Base-by-base conservation (phyloP, 2,113 vertebrate species). In the Emydocephalus ijimae region DNA sequence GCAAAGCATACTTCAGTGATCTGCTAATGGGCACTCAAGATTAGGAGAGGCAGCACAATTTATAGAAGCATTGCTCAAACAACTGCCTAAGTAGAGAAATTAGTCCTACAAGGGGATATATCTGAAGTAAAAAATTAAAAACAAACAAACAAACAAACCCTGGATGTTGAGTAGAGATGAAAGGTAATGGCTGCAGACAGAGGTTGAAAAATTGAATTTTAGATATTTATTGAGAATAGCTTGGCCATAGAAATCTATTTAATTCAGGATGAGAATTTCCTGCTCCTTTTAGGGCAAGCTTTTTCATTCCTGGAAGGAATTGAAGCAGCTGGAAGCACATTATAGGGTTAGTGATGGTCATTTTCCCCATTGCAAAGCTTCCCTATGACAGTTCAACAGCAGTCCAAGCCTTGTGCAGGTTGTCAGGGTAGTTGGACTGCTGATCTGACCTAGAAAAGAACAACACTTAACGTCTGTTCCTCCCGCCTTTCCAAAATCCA, bases 271-370 rank as follows among this genome's bases (percentile, higher is more conserved):
- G 0, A 20, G 92, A 48, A 0, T 0, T 0, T 6, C 24, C 18
- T 52, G 59, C 54, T 48, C 23, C 50, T 20, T 29, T n/a, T 39
- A 57, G 18, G 88, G 88, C 10, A 1, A 10, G 54, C 50, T 29
- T 81, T 48, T 11, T 45, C 39, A 74, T 11, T 29, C 2, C 48
- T 15, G 57, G n/a, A 55, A 93, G 87, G 45, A 89, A 74, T 54
- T 87, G 85, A 86, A 54, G n/a, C 48, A 57, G 24, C 0, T 69
- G 0, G 26, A 1, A 1, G 34, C 34, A 81, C 18, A 39, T 23
- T 57, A 26, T 2, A 2, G 34, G 59, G 29, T 3, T 74, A 0
- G 1, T 1, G 0, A 0, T 0, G 45, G 48, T 24, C 23, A 69
- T 59, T 56, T 5, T 18, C 8, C 85, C 90, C 69, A 24, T 91